A percentile compares a stretch with the other conserved stretches of the same genome.
Evolutionary conservation across 1,140 invertebrate genomes (phyloP).

Genomic region (Drosophila orosa): DNA sequence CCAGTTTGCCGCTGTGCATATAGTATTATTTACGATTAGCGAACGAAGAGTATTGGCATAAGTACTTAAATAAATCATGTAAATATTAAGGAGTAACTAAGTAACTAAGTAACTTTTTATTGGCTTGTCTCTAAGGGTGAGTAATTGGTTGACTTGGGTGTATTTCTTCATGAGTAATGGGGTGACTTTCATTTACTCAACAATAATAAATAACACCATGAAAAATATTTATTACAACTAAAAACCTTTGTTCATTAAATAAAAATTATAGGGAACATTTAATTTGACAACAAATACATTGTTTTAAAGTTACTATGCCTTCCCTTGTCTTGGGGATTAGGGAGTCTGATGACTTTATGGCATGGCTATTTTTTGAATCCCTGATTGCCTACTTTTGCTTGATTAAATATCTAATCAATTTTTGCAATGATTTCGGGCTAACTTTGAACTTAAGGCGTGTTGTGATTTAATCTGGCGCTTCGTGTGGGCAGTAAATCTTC

Average conservation of each 20-base stretch:
- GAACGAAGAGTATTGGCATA: slow-evolving; percentile 49
- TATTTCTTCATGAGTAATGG: neutral
- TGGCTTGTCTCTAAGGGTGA: no score
- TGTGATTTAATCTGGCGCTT: slow-evolving; percentile 21
- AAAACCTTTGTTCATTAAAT: neutral
- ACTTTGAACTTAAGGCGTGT: slow-evolving; percentile 3
- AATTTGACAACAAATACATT: neutral
- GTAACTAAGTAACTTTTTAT: neutral
- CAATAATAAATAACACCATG: neutral
- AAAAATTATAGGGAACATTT: neutral
- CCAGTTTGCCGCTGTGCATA: slow-evolving; percentile 55
- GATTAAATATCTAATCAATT: slow-evolving; percentile 33
- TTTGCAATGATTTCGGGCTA: slow-evolving; percentile 8
- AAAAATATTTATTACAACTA: neutral
- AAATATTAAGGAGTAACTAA: slow-evolving; percentile 16
- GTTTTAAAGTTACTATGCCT: neutral
- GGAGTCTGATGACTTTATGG: slow-evolving; percentile 4
- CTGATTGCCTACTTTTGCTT: slow-evolving; percentile 10
- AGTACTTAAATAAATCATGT: slow-evolving; percentile 56
- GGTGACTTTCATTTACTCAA: neutral
- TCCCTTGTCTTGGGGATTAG: neutral
- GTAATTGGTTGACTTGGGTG: neutral
- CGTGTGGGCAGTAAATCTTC: slow-evolving; percentile 20
- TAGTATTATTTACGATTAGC: slow-evolving; percentile 66
- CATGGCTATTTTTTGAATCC: slow-evolving; percentile 11